Evolutionary conservation across 2,797 vertebrate genomes (phyloP).

Genomic region (Halcyon chelicuti): DNA sequence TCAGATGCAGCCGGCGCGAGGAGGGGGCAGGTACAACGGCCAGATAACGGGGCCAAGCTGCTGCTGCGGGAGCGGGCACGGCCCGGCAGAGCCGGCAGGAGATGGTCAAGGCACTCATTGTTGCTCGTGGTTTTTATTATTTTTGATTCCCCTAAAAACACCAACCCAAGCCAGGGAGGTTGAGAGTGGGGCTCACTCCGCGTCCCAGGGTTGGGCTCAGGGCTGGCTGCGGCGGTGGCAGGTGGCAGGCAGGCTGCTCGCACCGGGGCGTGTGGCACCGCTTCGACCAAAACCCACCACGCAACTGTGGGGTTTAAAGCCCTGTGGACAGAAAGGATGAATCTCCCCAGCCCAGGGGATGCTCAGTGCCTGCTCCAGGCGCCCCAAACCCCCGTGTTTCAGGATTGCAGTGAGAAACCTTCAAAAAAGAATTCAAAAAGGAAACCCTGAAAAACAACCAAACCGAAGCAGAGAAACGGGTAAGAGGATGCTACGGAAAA

Average conservation of each 20-base stretch:
- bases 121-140: not conserved
- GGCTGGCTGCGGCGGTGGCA: fast-evolving
- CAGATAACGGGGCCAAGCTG: not conserved
- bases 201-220: fast-evolving
- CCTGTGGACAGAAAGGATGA: fast-evolving
- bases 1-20: not conserved
- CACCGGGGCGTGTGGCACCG: fast-evolving
- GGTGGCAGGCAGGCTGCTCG: not conserved
- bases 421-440: not conserved
- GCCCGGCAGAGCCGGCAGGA: not conserved
- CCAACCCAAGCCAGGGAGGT: not conserved
- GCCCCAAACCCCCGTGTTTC: not conserved
- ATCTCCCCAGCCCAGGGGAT: not conserved
- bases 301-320: not conserved
- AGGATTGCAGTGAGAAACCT: not conserved
- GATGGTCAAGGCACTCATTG: slow-evolving; percentile 65
- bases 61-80: fast-evolving
- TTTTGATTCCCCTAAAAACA: not conserved
- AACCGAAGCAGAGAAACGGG: not conserved
- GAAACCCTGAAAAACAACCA: not conserved
- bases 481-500: slow-evolving; percentile 12
- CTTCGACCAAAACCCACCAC: not conserved
- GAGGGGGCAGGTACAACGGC: not conserved
- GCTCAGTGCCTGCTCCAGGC: not conserved
- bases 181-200: not conserved